Conservation (phyloP, 2,113 vertebrate genomes). For the Centropus bengalensis region DNA sequence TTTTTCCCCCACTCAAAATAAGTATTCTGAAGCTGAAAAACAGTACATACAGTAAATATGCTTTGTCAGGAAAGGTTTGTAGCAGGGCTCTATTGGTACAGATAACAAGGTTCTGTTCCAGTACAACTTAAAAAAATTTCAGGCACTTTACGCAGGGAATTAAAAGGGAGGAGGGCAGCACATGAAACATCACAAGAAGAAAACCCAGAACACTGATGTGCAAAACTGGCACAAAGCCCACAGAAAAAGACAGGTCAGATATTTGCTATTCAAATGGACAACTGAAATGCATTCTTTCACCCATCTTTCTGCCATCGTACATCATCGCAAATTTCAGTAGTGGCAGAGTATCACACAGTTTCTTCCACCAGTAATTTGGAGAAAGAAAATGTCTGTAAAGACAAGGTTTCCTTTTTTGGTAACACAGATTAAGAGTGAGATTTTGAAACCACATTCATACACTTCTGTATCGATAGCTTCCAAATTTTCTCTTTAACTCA, state of each 20-base stretch:
- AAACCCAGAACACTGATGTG: background rate
- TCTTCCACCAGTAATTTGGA: background rate
- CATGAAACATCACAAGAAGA: background rate
- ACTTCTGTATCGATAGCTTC: background rate
- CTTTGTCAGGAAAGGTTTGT: background rate
- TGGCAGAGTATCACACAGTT: background rate
- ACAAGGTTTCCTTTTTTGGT: background rate
- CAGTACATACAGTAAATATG: background rate
- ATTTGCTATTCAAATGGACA: background rate
- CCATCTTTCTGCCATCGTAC: background rate
- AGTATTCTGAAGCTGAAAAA: slow-evolving; percentile 32
- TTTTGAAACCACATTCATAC: slow-evolving; percentile 1
- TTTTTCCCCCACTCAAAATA: background rate
- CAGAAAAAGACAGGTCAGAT: background rate
- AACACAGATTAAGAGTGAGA: background rate
- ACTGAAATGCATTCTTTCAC: background rate
- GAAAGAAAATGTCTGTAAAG: background rate
- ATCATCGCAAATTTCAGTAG: background rate
- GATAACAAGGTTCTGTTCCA: background rate
- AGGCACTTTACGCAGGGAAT: background rate
- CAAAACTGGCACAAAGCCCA: slow-evolving; percentile 1
- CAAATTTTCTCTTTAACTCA: background rate
- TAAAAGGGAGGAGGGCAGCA: background rate
- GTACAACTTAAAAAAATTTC: background rate
- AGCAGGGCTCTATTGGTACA: background rate